Evolutionary conservation across 1,140 invertebrate genomes (phyloP).

Genomic region (Latrodectus geometricus): DNA sequence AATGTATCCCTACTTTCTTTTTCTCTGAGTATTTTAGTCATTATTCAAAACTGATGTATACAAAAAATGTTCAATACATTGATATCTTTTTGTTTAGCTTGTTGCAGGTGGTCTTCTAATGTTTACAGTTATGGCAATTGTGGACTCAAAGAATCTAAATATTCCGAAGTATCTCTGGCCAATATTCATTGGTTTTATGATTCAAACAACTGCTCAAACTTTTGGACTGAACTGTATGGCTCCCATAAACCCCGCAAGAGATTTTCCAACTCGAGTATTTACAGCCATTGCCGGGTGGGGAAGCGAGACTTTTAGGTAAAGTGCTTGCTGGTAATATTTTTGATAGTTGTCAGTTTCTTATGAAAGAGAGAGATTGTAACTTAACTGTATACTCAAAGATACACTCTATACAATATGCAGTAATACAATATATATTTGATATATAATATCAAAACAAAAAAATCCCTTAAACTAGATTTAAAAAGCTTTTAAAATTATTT

Average conservation of each 20-base stretch:
- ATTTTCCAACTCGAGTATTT: conserved; percentile 75
- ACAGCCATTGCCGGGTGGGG: conserved; percentile 74
- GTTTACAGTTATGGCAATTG: conserved; percentile 72
- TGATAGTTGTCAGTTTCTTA: neutral
- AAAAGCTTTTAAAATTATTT: too few species aligned
- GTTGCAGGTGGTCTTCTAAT: conserved; percentile 74
- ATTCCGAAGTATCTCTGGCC: conserved; percentile 68
- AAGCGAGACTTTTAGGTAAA: conserved; percentile 70
- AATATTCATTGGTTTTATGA: conserved; percentile 66
- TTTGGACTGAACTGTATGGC: conserved; percentile 76
- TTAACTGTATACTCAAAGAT: too few species aligned
- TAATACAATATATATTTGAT: too few species aligned
- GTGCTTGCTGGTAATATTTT: conserved; percentile 50
- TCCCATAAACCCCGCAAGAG: conserved; percentile 76
- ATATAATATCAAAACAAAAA: too few species aligned
- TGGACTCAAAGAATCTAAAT: conserved; percentile 72
- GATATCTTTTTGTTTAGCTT: conserved; percentile 68
- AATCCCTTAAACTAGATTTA: too few species aligned
- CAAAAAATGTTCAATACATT: neutral
- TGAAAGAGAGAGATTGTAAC: too few species aligned
- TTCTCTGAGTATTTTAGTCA: too few species aligned
- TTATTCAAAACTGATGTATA: too few species aligned
- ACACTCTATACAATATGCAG: too few species aligned
- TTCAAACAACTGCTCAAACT: conserved; percentile 73
- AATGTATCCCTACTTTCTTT: too few species aligned